phyloP scores from a whole-genome alignment of 2,113 vertebrate genomes.

The Myanophis thanlyinensis region DNA sequence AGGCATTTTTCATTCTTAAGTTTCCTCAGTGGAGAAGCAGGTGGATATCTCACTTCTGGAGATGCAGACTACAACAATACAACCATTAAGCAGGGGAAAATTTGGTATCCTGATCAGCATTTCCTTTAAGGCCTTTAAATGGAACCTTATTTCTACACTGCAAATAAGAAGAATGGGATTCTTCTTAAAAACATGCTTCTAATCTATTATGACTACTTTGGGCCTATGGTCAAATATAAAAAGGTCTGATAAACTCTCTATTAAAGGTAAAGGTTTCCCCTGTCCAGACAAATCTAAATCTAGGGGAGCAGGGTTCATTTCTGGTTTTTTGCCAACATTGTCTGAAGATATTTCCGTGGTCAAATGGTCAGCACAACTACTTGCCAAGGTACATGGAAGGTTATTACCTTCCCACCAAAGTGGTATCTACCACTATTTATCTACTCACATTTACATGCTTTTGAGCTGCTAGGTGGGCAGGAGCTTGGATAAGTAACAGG shows the following conservation, averaged over 20 bases:
- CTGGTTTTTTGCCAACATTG: background rate
- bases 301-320: background rate
- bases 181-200: background rate
- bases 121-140: background rate
- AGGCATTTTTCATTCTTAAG: background rate
- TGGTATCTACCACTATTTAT: background rate
- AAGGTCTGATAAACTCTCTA: background rate
- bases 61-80: background rate
- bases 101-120: background rate
- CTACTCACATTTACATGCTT: background rate
- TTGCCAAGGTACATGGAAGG: background rate
- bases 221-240: background rate
- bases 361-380: background rate
- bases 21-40: background rate
- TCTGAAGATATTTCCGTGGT: background rate
- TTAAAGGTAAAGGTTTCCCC: background rate
- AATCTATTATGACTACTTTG: too few relatives aligned
- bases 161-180: background rate
- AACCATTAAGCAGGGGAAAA: background rate
- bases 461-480: background rate
- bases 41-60: background rate
- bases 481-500: background rate
- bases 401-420: background rate
- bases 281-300: background rate
- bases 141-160: background rate